Conservation (phyloP, 2,113 vertebrate genomes). For the Sturnira hondurensis region DNA sequence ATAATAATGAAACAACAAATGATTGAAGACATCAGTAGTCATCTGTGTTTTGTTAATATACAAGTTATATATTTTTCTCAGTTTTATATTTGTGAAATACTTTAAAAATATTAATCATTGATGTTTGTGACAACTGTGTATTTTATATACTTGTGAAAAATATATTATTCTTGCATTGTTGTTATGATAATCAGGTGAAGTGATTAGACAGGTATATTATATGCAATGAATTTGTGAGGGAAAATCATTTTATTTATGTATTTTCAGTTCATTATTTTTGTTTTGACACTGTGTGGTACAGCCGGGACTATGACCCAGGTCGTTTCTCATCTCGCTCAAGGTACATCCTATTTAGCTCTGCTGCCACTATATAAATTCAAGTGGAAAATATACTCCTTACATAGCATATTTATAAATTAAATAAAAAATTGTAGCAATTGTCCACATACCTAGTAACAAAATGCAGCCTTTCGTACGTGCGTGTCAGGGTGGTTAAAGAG, state of each 20-base stretch:
- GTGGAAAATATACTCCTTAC: not conserved
- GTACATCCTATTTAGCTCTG: not conserved
- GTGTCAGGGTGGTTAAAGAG: not conserved
- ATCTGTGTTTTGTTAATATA: constrained; percentile 7
- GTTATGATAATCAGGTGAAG: not conserved
- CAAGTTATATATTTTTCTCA: not conserved
- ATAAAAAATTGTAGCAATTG: not conserved
- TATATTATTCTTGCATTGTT: not conserved
- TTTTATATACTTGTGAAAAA: not conserved
- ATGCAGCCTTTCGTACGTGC: not conserved
- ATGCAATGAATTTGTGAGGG: not conserved
- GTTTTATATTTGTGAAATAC: not conserved
- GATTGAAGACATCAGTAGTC: not conserved
- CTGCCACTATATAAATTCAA: not conserved
- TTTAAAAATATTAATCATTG: not conserved
- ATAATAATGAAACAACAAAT: not conserved
- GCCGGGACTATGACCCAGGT: not conserved
- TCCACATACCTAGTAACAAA: not conserved
- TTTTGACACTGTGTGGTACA: not conserved
- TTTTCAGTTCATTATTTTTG: not conserved
- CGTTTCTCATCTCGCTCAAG: not conserved
- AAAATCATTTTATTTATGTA: not conserved
- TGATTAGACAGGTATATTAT: not conserved
- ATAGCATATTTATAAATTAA: not conserved
- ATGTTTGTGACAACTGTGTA: not conserved